Evolutionary conservation across 2,113 vertebrate species (phyloP).

Genomic region (Vidua chalybeata): DNA sequence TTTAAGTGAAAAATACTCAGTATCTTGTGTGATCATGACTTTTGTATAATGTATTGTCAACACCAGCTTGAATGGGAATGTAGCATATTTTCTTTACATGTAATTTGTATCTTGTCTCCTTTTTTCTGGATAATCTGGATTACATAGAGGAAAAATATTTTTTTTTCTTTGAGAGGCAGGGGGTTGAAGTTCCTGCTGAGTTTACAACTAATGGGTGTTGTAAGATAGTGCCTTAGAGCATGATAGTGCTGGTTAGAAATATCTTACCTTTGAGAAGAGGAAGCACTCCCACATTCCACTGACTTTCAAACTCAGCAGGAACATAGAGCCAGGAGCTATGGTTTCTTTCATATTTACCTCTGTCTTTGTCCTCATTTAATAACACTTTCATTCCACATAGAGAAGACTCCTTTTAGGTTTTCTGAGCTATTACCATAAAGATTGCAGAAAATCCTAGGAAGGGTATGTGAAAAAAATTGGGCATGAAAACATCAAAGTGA

Average conservation of each 20-base stretch:
- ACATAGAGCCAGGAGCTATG: not conserved
- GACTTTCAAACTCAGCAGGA: conserved; percentile 1
- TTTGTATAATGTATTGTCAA: not conserved
- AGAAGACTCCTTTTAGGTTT: not conserved
- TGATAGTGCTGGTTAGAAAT: conserved; percentile 15
- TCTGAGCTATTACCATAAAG: not conserved
- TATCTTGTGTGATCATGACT: not conserved
- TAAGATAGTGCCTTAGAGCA: not conserved
- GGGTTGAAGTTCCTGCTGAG: not conserved
- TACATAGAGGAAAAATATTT: not conserved
- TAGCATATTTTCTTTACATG: not conserved
- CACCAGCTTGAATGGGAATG: not conserved
- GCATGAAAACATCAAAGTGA: not conserved
- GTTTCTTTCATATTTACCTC: conserved; percentile 20
- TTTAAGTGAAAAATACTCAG: not conserved
- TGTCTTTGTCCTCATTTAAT: not conserved
- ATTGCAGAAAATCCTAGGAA: not conserved
- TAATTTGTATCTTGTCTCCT: not conserved
- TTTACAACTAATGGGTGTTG: conserved; percentile 20
- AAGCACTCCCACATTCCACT: not conserved
- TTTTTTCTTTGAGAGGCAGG: not conserved
- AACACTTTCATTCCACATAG: not conserved
- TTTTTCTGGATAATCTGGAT: not conserved
- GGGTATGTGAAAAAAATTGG: not conserved
- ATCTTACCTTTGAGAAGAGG: not conserved